Percentiles rank a stretch among this genome's conserved stretches.
Conservation (phyloP, 1,140 invertebrate genomes). For the Pissodes strobi region DNA sequence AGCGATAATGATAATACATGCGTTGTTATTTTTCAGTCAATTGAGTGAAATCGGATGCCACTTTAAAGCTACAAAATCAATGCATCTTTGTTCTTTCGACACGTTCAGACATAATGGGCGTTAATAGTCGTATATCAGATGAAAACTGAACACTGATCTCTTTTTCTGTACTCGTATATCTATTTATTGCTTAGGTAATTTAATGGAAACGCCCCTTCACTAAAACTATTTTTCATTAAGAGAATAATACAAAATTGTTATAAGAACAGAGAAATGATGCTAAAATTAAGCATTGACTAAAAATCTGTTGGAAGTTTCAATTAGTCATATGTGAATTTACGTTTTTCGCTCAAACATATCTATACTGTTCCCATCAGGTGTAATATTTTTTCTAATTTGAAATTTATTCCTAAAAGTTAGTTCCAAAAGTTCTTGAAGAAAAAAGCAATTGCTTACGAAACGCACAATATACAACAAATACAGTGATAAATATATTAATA, state of each 20-base stretch:
- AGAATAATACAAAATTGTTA: neutral
- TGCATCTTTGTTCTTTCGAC: slow-evolving; percentile 32
- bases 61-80: slow-evolving; percentile 24
- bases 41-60: slow-evolving; percentile 26
- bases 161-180: slow-evolving; percentile 5
- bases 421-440: too few relatives aligned
- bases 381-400: too few relatives aligned
- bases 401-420: too few relatives aligned
- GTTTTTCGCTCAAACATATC: too few relatives aligned
- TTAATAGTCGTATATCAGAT: slow-evolving; percentile 29
- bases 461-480: too few relatives aligned
- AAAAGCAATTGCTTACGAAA: too few relatives aligned
- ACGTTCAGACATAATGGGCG: slow-evolving; percentile 22
- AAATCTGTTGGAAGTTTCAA: too few relatives aligned
- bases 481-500: too few relatives aligned
- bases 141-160: slow-evolving; percentile 20
- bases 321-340: too few relatives aligned
- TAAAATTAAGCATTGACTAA: slow-evolving; percentile 2
- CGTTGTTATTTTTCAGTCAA: slow-evolving; percentile 26
- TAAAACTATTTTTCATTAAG: neutral
- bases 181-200: slow-evolving; percentile 27
- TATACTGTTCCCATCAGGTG: too few relatives aligned
- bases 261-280: neutral
- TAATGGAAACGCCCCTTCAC: slow-evolving; percentile 14
- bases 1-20: slow-evolving; percentile 29